Percentiles rank a stretch among this genome's conserved stretches.
These are phyloP conservation scores for Poeciliopsis turrubarensis DNA, from an alignment of 2,113 vertebrate species.

Conservation along the genomic window DNA sequence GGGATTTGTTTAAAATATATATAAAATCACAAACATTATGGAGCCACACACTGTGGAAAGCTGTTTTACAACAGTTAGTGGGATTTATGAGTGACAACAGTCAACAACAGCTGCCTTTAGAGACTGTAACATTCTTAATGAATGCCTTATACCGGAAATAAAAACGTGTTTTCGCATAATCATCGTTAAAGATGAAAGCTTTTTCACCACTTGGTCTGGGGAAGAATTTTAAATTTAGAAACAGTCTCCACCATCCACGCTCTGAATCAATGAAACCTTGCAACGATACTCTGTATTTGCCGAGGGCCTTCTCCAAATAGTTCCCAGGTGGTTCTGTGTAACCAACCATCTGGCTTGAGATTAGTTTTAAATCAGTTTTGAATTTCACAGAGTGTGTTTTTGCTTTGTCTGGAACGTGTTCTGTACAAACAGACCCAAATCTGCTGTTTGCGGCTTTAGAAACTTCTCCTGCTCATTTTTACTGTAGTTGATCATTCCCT, in stretches of 20 bases:
- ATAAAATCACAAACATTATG: background rate
- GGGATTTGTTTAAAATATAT: background rate
- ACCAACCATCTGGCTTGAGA: constrained; percentile 1
- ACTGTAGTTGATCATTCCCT: background rate
- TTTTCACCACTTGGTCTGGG: background rate
- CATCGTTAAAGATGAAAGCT: background rate
- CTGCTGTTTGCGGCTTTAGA: background rate
- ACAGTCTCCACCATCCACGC: background rate
- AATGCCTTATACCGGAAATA: background rate
- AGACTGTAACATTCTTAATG: background rate
- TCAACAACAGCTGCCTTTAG: background rate
- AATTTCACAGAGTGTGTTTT: background rate
- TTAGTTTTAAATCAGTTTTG: background rate
- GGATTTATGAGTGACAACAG: background rate
- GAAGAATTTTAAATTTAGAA: no score
- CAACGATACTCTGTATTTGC: background rate
- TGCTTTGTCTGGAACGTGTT: background rate
- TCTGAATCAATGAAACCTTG: background rate
- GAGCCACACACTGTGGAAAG: background rate
- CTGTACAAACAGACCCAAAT: background rate
- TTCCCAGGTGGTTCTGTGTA: constrained; percentile 3
- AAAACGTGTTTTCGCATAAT: background rate
- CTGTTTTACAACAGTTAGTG: background rate
- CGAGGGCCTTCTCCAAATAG: background rate
- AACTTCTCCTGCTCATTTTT: background rate